These are phyloP conservation scores for Mus pahari DNA, from an alignment of 2,113 vertebrate species.

Conservation along the genomic window DNA sequence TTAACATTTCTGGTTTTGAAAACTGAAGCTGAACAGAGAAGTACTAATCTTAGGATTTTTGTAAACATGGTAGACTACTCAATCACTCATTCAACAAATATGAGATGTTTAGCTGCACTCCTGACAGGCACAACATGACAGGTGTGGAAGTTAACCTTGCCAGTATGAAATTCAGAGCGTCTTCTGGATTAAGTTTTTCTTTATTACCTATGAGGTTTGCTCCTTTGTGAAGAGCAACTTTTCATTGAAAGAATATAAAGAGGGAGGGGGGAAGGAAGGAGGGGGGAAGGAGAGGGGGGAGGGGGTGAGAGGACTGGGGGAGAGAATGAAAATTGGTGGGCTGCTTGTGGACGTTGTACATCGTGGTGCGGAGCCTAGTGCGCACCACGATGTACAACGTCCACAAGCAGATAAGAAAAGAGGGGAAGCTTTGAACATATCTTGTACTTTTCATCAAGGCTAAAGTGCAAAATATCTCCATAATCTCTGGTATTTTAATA, in stretches of 20 bases:
- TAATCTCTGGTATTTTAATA: conserved; percentile 77
- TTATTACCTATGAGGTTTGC: not conserved
- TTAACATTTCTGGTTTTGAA: conserved; percentile 33
- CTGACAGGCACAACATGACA: not conserved
- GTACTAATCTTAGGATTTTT: not conserved
- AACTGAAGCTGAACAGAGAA: not conserved
- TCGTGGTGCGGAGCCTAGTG: too few relatives aligned
- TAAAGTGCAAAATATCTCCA: conserved; percentile 83
- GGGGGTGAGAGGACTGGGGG: rapidly evolving
- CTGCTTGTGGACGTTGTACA: too few relatives aligned
- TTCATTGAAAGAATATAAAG: not conserved
- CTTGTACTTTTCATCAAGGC: conserved; percentile 82
- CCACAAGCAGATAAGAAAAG: conserved; percentile 2
- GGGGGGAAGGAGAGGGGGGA: not conserved
- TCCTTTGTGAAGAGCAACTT: not conserved
- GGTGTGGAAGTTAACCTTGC: not conserved
- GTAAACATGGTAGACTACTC: not conserved
- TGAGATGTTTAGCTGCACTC: not conserved
- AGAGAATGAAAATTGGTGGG: too few relatives aligned
- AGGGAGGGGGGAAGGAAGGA: not conserved
- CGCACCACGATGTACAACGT: too few relatives aligned
- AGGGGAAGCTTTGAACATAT: conserved; percentile 75
- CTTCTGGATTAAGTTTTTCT: not conserved
- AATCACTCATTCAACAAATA: not conserved
- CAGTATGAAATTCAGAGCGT: not conserved